phyloP scores from a whole-genome alignment of 1,140 invertebrate genomes.

The Campodea augens region DNA sequence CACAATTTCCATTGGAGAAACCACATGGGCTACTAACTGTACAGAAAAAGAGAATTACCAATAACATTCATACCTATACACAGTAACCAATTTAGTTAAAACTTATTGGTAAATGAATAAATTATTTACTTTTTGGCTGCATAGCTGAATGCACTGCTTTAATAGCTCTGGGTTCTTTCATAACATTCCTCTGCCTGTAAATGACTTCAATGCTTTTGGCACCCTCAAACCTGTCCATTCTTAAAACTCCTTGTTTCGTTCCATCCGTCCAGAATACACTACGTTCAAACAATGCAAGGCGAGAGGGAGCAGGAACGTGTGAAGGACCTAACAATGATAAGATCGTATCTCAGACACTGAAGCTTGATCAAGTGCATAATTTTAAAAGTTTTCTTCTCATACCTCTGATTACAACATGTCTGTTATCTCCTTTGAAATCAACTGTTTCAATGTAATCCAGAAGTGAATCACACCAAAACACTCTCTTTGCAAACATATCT shows the following conservation, averaged over 20 bases:
- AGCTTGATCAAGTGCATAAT: conserved; percentile 18
- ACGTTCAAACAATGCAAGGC: conserved; percentile 75
- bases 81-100: too few species aligned
- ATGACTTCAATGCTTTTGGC: conserved; percentile 53
- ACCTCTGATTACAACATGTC: conserved; percentile 53
- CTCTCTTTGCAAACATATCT: conserved; percentile 64
- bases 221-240: conserved; percentile 72
- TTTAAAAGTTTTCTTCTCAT: conserved; percentile 6
- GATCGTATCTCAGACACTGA: not conserved
- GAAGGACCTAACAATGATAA: conserved; percentile 36
- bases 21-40: conserved; percentile 70
- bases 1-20: conserved; percentile 72
- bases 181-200: conserved; percentile 49
- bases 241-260: conserved; percentile 84
- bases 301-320: conserved; percentile 61
- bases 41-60: conserved; percentile 10
- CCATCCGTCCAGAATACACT: conserved; percentile 87
- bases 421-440: conserved; percentile 72
- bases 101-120: not conserved
- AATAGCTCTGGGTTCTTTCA: conserved; percentile 64
- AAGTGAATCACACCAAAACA: conserved; percentile 92
- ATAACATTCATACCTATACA: too few species aligned
- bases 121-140: conserved; percentile 35
- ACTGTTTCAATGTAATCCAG: conserved; percentile 95
- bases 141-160: conserved; percentile 57